phyloP scores from a whole-genome alignment of 2,888 invertebrate species.

The Caenorhabditis afra region DNA sequence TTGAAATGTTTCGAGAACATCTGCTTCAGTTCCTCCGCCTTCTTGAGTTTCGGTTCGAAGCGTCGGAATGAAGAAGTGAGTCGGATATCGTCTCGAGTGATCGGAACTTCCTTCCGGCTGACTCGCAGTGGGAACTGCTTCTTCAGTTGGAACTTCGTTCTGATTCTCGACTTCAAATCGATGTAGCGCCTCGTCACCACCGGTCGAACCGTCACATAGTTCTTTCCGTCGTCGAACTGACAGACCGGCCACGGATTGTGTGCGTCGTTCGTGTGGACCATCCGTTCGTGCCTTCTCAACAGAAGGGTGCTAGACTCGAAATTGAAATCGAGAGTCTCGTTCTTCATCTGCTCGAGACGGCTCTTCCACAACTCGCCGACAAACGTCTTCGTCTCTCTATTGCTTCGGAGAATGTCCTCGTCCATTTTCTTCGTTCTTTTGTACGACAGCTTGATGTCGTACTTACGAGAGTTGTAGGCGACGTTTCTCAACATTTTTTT shows the following conservation, averaged over 20 bases:
- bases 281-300: not conserved
- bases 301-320: conserved; percentile 7
- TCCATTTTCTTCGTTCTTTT: conserved; percentile 10
- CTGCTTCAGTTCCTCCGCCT: conserved; percentile 12
- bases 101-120: not conserved
- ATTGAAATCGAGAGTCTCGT: conserved; percentile 30
- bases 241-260: conserved; percentile 36
- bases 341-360: conserved; percentile 28
- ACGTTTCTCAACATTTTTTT: conserved; percentile 25
- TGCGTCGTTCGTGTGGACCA: conserved; percentile 28
- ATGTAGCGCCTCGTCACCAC: conserved; percentile 19
- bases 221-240: conserved; percentile 24
- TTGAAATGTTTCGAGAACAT: conserved; percentile 15
- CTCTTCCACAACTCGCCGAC: conserved; percentile 25
- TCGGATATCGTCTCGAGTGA: conserved; percentile 27
- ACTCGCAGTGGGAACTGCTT: not conserved
- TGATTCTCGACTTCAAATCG: conserved; percentile 32
- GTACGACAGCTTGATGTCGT: conserved; percentile 25
- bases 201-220: conserved; percentile 45
- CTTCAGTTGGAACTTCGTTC: conserved; percentile 21
- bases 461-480: not conserved
- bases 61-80: conserved; percentile 18
- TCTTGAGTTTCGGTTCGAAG: conserved; percentile 41
- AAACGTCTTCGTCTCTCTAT: not conserved
- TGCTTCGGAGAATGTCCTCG: conserved; percentile 16